Base-by-base conservation (phyloP, 2,888 invertebrate genomes). In the Malachius bipustulatus region DNA sequence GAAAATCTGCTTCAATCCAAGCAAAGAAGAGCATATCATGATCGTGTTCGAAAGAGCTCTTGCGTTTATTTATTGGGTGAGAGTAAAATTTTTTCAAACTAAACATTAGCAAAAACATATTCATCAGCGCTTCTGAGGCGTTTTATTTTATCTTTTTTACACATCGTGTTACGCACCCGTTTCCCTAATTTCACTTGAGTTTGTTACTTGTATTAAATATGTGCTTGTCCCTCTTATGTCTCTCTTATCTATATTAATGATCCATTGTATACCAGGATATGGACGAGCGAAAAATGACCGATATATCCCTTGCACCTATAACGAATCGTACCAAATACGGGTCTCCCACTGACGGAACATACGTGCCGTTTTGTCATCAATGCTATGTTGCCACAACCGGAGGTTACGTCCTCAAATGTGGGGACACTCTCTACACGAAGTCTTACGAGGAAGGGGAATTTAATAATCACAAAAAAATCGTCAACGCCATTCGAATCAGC, bases 321-420 rank as follows among this genome's bases (percentile, higher is more conserved):
- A 64, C 13, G 43, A 54, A 35, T 62, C 65, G 43, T 63, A 65
- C 45, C 12, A 49, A 42, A 3, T 49, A 59, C 14, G 74, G 73
- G 0, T 53, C 47, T 10, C 54, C 71, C 3, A 67, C 66, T 2
- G 65, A 66, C 39, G 71, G 67, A 40, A 66, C 69, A 1, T 75
- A 70, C 47, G 61, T 73, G 1, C 49, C 58, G 2, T 54, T 56
- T 4, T 66, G 67, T 1, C 58, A 66, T 10, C 69, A 69, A 51
- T 62, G 67, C 11, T 57, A 73, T 13, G 70, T 69, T 3, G 64
- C 57, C 1, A 69, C 69, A 1, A 62, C 51, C 15, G 60, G 63
- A 4, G 75, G 75, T 0, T 60, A 55, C 9, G 57, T 71, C 2
- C 44, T 71, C 1, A 51, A 72, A 8, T 74, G 66, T 45, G 67